Evolutionary conservation across 2,888 invertebrate species (phyloP).

Genomic region (Rhagonycha fulva): DNA sequence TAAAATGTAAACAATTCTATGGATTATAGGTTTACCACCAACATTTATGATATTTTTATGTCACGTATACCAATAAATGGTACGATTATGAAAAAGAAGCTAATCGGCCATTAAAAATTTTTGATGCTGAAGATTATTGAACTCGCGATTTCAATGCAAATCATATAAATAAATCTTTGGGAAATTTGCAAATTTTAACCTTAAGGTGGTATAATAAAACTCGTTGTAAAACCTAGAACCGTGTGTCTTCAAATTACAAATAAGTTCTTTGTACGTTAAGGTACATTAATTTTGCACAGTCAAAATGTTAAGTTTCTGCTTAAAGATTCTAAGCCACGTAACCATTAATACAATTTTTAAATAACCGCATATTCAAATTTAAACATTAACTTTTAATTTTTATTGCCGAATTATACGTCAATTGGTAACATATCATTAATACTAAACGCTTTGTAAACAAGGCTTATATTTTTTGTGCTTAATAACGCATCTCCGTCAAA

Average conservation of each 20-base stretch:
- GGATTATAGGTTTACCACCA: constrained; percentile 18
- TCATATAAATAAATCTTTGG: neutral
- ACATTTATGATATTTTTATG: constrained; percentile 19
- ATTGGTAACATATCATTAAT: neutral
- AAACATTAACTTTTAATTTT: neutral
- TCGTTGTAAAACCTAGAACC: neutral
- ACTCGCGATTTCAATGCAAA: neutral
- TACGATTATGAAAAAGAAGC: neutral
- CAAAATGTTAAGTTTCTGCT: constrained; percentile 1
- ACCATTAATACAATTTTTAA: neutral
- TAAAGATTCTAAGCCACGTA: neutral
- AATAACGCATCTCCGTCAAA: neutral
- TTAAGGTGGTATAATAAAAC: neutral
- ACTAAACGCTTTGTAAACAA: neutral
- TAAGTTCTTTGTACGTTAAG: constrained; percentile 15
- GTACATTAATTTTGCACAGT: constrained; percentile 11
- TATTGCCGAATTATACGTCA: neutral
- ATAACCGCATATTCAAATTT: neutral
- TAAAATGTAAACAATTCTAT: constrained; percentile 18
- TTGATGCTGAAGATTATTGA: neutral
- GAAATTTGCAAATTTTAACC: neutral
- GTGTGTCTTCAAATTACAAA: constrained; percentile 17
- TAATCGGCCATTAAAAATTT: neutral
- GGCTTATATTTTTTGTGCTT: neutral
- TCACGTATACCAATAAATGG: constrained; percentile 19